A percentile compares a stretch with the other conserved stretches of the same genome.
phyloP scores from a whole-genome alignment of 37 sponge, comb jelly and placozoan genomes.

The Corticium candelabrum region DNA sequence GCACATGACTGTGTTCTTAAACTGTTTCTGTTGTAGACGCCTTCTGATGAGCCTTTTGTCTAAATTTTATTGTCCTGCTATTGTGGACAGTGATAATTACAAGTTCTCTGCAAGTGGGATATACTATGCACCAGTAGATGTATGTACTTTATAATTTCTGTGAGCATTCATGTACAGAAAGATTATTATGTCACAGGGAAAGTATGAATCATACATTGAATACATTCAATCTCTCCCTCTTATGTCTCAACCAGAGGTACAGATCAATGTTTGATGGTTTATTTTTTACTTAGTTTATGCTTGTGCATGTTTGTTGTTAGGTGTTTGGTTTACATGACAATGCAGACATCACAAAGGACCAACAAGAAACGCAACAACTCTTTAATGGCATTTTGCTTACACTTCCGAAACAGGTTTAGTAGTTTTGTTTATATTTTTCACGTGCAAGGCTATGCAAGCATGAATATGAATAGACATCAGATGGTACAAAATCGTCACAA shows the following conservation, averaged over 20 bases:
- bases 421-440: no score
- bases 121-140: slow-evolving; percentile 22
- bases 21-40: background rate
- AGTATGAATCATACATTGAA: slow-evolving; percentile 13
- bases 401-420: slow-evolving; percentile 14
- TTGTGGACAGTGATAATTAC: slow-evolving; percentile 10
- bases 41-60: background rate
- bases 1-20: no score
- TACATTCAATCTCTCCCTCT: slow-evolving; percentile 19
- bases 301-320: background rate
- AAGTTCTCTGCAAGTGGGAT: slow-evolving; percentile 14
- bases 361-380: slow-evolving; percentile 32
- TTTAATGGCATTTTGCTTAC: slow-evolving; percentile 31
- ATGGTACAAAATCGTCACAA: slow-evolving; percentile 11
- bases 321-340: slow-evolving; percentile 46
- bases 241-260: slow-evolving; percentile 12
- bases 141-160: background rate
- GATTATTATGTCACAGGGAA: no score
- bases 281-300: background rate
- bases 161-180: no score
- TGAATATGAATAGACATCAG: slow-evolving; percentile 1
- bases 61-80: background rate
- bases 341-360: slow-evolving; percentile 42
- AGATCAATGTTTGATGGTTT: background rate
- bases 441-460: no score